A percentile compares a stretch with the other conserved stretches of the same genome.
Evolutionary conservation across 2,797 vertebrate species (phyloP).

Genomic region (Parambassis ranga): DNA sequence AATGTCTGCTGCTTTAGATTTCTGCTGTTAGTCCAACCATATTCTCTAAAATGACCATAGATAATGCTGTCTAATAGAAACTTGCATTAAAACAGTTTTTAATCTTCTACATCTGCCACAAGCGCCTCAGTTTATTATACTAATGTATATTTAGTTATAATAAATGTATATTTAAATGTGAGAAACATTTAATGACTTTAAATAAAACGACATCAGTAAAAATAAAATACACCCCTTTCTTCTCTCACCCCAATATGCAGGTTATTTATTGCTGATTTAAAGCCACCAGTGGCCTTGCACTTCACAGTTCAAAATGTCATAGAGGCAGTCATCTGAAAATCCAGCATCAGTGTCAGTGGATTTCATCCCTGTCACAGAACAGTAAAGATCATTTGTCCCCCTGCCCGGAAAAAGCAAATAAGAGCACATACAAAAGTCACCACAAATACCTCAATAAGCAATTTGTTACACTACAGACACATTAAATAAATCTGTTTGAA

Average conservation of each 20-base stretch:
- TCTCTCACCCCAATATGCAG: conserved; percentile 41
- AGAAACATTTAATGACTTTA: neutral
- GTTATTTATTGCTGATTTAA: conserved; percentile 76
- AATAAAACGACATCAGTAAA: no score
- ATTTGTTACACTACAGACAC: conserved; percentile 36
- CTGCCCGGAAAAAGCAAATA: conserved; percentile 33
- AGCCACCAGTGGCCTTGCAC: conserved; percentile 73
- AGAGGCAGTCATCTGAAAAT: conserved; percentile 52
- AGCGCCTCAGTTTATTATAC: no score
- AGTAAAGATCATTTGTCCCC: conserved; percentile 17
- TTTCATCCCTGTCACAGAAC: conserved; percentile 45
- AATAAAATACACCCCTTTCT: neutral
- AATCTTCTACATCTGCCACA: no score
- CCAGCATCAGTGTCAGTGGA: conserved; percentile 35
- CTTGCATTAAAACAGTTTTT: no score
- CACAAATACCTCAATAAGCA: conserved; percentile 37
- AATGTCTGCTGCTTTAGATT: no score
- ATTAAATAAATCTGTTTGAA: conserved; percentile 46
- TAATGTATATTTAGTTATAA: no score
- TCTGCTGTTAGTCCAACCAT: no score
- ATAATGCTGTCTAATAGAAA: no score
- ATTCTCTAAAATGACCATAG: no score
- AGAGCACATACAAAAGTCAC: conserved; percentile 54
- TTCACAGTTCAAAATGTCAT: conserved; percentile 64
- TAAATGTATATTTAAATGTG: no score